Percentiles rank a stretch among this genome's conserved stretches.
Evolutionary conservation across 1,140 invertebrate genomes (phyloP).

Genomic region (Drosophila kikkawai): DNA sequence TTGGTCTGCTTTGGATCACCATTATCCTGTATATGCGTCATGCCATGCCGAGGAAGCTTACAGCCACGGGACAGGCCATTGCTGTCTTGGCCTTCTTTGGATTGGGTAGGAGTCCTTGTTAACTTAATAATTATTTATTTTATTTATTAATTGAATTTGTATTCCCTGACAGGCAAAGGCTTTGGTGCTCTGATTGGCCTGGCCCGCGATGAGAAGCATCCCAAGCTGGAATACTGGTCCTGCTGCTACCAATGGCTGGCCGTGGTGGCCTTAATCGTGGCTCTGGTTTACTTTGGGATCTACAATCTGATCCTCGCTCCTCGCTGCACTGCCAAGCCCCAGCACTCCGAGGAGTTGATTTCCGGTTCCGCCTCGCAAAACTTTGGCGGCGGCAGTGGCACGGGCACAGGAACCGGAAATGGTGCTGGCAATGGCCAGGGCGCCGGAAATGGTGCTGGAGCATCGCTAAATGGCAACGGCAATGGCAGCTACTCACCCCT

Average conservation of each 20-base stretch:
- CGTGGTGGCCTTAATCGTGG: constrained; percentile 87
- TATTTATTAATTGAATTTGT: background rate
- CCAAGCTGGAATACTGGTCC: constrained; percentile 71
- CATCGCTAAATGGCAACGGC: constrained; percentile 60
- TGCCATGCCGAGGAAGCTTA: constrained; percentile 91
- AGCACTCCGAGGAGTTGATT: constrained; percentile 86
- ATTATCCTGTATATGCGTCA: constrained; percentile 93
- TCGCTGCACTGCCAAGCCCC: constrained; percentile 88
- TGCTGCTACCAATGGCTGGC: constrained; percentile 87
- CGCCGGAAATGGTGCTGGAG: constrained; percentile 55
- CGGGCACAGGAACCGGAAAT: constrained; percentile 44
- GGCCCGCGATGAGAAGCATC: constrained; percentile 85
- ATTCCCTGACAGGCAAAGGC: constrained; percentile 86
- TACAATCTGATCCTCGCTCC: constrained; percentile 91
- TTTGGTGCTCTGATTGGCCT: constrained; percentile 88
- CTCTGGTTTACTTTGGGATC: constrained; percentile 88
- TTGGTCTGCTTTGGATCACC: constrained; percentile 93
- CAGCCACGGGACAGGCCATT: constrained; percentile 92
- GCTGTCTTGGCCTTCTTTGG: constrained; percentile 93
- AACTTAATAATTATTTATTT: background rate
- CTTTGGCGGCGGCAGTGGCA: constrained; percentile 72
- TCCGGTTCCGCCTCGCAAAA: constrained; percentile 83
- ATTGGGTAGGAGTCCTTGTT: constrained; percentile 86
- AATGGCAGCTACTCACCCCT: constrained; percentile 90
- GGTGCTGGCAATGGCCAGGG: constrained; percentile 52